These are phyloP conservation scores for Amphipyra berbera DNA, from an alignment of 2,888 invertebrate species.

Conservation along the genomic window DNA sequence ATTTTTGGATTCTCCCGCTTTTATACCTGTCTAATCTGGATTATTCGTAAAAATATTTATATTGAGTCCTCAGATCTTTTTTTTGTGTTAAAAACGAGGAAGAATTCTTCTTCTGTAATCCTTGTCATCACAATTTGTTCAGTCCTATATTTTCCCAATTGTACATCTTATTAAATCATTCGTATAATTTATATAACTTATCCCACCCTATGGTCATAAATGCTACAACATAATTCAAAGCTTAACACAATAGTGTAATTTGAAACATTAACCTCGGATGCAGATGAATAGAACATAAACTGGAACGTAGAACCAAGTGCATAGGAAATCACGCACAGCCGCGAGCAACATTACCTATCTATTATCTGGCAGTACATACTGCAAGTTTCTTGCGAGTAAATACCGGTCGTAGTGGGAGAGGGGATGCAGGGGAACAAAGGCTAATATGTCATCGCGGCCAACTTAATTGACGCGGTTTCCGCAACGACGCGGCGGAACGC, in stretches of 20 bases:
- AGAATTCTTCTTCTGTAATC: slow-evolving; percentile 16
- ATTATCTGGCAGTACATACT: slow-evolving; percentile 60
- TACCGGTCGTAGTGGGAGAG: slow-evolving; percentile 68
- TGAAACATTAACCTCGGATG: slow-evolving; percentile 29
- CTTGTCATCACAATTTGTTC: slow-evolving; percentile 13
- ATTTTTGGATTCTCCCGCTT: slow-evolving; percentile 38
- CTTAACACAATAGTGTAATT: slow-evolving; percentile 41
- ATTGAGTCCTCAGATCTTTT: slow-evolving; percentile 18
- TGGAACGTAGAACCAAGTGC: slow-evolving; percentile 50
- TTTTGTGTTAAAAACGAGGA: slow-evolving; percentile 13
- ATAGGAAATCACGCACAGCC: slow-evolving; percentile 61
- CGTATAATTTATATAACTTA: not conserved
- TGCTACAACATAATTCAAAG: slow-evolving; percentile 9
- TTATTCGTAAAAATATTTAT: slow-evolving; percentile 32
- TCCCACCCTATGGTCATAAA: slow-evolving; percentile 4
- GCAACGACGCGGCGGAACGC: slow-evolving; percentile 85
- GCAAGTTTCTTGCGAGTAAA: slow-evolving; percentile 77
- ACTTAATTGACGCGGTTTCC: slow-evolving; percentile 90
- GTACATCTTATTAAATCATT: not conserved
- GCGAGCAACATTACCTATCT: slow-evolving; percentile 62
- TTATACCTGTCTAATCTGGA: slow-evolving; percentile 47
- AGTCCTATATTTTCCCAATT: not conserved
- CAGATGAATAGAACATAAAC: slow-evolving; percentile 57
- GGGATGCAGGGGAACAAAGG: slow-evolving; percentile 81
- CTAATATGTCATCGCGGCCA: slow-evolving; percentile 88